phyloP scores from a whole-genome alignment of 2,797 vertebrate genomes.

The Diglossa cyanea region DNA sequence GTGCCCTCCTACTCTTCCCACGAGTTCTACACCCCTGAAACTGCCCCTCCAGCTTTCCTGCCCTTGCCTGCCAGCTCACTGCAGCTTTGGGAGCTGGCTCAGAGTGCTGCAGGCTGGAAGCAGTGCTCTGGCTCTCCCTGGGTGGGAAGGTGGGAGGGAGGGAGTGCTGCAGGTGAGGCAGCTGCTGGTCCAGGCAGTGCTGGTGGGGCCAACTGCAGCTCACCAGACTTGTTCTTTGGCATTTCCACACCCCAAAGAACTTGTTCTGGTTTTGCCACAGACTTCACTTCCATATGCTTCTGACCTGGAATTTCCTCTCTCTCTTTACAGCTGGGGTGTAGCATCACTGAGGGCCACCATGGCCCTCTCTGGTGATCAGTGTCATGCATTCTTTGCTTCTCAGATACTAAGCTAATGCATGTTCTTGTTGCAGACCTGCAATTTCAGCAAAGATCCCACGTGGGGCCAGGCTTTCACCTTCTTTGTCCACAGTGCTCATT shows the following conservation, averaged over 20 bases:
- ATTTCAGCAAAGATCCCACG: constrained; percentile 83
- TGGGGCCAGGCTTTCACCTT: constrained; percentile 94
- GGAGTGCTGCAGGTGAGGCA: not conserved
- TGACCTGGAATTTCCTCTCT: not conserved
- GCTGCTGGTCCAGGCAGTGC: not conserved
- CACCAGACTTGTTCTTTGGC: constrained; percentile 11
- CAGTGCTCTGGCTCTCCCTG: not conserved
- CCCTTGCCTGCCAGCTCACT: not conserved
- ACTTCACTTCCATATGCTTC: not conserved
- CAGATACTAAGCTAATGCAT: not conserved
- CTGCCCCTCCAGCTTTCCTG: not conserved
- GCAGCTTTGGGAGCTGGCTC: not conserved
- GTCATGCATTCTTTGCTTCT: not conserved
- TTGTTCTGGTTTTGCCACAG: not conserved
- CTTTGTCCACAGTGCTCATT: constrained; percentile 82
- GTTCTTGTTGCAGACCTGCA: constrained; percentile 78
- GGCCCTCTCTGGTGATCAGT: not conserved
- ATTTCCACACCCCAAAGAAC: not conserved
- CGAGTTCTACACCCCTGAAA: not conserved
- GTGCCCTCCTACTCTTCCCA: not conserved
- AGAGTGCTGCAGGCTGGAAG: not conserved
- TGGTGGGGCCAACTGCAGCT: not conserved
- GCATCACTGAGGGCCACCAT: not conserved
- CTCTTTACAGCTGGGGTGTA: not conserved
- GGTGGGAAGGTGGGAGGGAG: not conserved